Base-by-base conservation (phyloP, 2,888 invertebrate genomes). In the Rhagophthalmus giganteus region DNA sequence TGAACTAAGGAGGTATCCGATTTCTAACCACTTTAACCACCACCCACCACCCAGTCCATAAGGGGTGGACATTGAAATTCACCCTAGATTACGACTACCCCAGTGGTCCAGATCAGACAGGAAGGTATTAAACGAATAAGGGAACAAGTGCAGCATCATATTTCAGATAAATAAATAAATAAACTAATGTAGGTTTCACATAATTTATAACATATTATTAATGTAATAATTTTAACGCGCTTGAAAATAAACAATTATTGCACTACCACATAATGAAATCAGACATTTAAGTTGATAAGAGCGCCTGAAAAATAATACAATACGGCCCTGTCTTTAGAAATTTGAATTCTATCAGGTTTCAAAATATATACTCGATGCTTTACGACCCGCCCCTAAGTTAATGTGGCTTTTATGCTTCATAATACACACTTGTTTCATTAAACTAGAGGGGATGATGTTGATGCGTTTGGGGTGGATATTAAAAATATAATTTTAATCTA, bases 321-420 rank as follows among this genome's bases (percentile, higher is more conserved):
- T 31, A 41, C 40, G 31, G 31, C 20, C 14, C 40, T 41, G 40
- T 10, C 1, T 13, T 10, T 24, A 11, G 25, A 30, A 41, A 31
- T 41, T 65, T 64, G 58, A 56, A 51, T 56, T 62, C 55, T 64
- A 71, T 72, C 70, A 70, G 65, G 67, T 72, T 71, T 64, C 72
- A 67, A 61, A 62, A 65, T 65, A 70, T 66, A 71, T 67, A n/a
- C n/a, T 63, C 60, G 34, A 24, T 57, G 53, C 59, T 58, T 63
- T 63, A 61, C 59, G 67, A 67, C 61, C 70, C 72, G 69, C 71
- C 72, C 62, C 65, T 62, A 65, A 65, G 68, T 69, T 72, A 72
- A 72, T 72, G 65, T 64, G 62, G 63, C 65, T 68, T 71, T 71
- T 70, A 72, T 71, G 68, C 58, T 54, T 58, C 30, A 60, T 60